Conservation (phyloP, 2,113 vertebrate species). For the Nerophis ophidion region DNA sequence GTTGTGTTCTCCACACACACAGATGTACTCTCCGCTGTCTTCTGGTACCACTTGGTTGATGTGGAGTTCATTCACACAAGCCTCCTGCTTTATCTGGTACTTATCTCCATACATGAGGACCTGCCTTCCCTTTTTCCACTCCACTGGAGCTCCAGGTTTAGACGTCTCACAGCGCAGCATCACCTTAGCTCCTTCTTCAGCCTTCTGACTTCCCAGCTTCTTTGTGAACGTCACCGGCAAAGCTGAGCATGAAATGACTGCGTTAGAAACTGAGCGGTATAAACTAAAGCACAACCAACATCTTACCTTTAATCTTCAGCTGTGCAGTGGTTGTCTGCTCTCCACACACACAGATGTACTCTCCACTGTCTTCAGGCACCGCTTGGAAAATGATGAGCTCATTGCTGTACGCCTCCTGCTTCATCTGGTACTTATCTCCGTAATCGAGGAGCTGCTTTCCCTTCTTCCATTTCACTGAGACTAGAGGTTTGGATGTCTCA, state of each 20-base stretch:
- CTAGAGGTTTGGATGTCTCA: conserved; percentile 67
- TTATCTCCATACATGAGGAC: conserved; percentile 67
- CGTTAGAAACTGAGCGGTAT: background rate
- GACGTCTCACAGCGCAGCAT: conserved; percentile 74
- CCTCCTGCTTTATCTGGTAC: conserved; percentile 67
- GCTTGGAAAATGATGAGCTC: conserved; percentile 55
- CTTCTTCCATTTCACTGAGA: conserved; percentile 72
- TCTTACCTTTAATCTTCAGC: conserved; percentile 43
- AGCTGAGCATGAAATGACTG: background rate
- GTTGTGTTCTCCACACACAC: conserved; percentile 65
- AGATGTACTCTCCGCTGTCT: conserved; percentile 69
- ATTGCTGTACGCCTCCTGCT: conserved; percentile 17
- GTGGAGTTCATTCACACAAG: conserved; percentile 51
- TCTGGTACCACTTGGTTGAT: conserved; percentile 40
- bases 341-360: conserved; percentile 58
- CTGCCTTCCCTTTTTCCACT: conserved; percentile 68
- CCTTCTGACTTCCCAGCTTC: conserved; percentile 67
- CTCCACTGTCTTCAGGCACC: conserved; percentile 52
- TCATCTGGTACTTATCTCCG: conserved; percentile 73
- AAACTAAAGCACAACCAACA: background rate
- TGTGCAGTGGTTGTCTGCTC: conserved; percentile 63
- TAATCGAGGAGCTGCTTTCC: conserved; percentile 41
- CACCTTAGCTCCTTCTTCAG: conserved; percentile 64
- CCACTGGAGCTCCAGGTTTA: conserved; percentile 67
- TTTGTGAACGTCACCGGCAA: conserved; percentile 29